These are phyloP conservation scores for Chymomyza procnemis DNA, from an alignment of 2,888 invertebrate genomes.

Conservation along the genomic window DNA sequence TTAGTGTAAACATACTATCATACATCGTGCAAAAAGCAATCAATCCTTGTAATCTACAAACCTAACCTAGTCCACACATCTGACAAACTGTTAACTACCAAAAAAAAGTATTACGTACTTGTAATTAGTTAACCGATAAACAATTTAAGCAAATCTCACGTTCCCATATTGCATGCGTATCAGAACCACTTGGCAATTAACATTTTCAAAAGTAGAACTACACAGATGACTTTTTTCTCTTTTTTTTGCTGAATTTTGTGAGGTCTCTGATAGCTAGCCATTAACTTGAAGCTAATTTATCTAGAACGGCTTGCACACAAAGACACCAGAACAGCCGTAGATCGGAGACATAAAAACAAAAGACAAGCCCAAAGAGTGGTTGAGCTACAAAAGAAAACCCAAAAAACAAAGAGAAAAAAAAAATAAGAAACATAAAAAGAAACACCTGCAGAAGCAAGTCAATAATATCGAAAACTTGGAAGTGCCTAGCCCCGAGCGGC, in stretches of 20 bases:
- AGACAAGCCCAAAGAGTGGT: not conserved
- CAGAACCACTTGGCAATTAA: not conserved
- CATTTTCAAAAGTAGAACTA: not conserved
- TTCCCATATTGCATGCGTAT: not conserved
- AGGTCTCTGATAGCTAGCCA: not conserved
- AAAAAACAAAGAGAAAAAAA: not conserved
- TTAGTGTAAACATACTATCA: too few relatives aligned
- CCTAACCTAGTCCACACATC: not conserved
- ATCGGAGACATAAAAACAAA: conserved; percentile 1
- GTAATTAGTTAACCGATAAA: not conserved
- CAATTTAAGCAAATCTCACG: not conserved
- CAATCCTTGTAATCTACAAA: not conserved
- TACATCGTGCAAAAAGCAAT: not conserved
- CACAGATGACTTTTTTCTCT: not conserved
- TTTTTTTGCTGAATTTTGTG: not conserved
- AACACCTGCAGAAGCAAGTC: conserved; percentile 24
- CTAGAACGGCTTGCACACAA: not conserved
- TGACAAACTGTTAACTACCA: not conserved
- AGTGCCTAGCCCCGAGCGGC: not conserved
- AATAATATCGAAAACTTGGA: conserved; percentile 10
- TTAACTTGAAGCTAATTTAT: conserved; percentile 1
- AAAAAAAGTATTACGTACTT: not conserved
- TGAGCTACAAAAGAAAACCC: not conserved
- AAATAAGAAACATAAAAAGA: not conserved
- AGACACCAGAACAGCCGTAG: not conserved